phyloP scores from a whole-genome alignment of 2,113 vertebrate genomes.

The Ophthalmolycus amberensis region DNA sequence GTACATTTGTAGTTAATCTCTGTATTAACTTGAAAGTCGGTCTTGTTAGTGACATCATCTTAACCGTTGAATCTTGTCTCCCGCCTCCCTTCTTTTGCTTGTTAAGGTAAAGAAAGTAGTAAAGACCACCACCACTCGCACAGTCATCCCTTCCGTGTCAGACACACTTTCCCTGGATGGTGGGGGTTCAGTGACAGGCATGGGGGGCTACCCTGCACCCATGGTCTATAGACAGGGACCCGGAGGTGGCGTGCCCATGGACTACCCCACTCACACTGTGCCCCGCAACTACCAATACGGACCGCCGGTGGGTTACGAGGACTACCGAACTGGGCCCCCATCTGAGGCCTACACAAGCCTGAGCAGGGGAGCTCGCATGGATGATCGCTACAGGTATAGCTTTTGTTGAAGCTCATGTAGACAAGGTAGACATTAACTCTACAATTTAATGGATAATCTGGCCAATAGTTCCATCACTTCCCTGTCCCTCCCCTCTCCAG shows the following conservation, averaged over 20 bases:
- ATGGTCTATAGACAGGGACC: slow-evolving; percentile 86
- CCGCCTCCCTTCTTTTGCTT: not conserved
- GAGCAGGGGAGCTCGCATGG: slow-evolving; percentile 88
- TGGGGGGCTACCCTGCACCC: slow-evolving; percentile 85
- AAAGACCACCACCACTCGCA: slow-evolving; percentile 92
- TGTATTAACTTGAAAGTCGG: not conserved
- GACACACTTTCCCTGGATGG: slow-evolving; percentile 86
- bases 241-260: slow-evolving; percentile 74
- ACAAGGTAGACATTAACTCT: not conserved
- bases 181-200: slow-evolving; percentile 78
- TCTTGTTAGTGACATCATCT: not conserved
- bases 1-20: not conserved
- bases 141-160: slow-evolving; percentile 85
- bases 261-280: slow-evolving; percentile 90
- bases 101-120: slow-evolving; percentile 93
- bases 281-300: slow-evolving; percentile 95
- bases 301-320: slow-evolving; percentile 86
- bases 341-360: slow-evolving; percentile 90
- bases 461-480: not conserved
- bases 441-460: not conserved
- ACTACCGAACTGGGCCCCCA: slow-evolving; percentile 80
- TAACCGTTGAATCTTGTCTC: not conserved
- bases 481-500: slow-evolving; percentile 44
- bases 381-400: slow-evolving; percentile 88
- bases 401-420: not conserved